A percentile compares a stretch with the other conserved stretches of the same genome.
These are phyloP conservation scores for Anolis sagrei DNA, from an alignment of 2,113 vertebrate species.

Conservation along the genomic window DNA sequence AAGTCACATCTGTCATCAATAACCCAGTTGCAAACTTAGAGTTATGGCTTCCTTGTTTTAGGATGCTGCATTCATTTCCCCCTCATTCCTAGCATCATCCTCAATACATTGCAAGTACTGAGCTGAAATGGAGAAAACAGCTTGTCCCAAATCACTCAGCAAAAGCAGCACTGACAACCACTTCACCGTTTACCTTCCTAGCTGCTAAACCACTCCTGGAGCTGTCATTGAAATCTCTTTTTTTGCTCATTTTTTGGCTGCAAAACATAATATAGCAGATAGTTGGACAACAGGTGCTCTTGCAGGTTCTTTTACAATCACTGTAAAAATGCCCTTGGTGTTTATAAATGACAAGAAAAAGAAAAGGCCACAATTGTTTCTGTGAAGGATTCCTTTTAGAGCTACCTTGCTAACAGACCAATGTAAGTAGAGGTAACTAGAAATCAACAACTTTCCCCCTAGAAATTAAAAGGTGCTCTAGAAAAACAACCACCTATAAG, in stretches of 20 bases:
- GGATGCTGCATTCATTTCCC: too few species aligned
- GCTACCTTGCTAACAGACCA: conserved; percentile 17
- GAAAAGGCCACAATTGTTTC: conserved; percentile 20
- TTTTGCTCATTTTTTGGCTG: background rate
- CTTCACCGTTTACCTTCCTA: background rate
- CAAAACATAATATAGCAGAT: conserved; percentile 27
- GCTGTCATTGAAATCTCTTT: background rate
- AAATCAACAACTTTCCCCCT: background rate
- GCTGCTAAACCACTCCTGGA: background rate
- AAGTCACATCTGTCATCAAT: too few species aligned
- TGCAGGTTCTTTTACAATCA: conserved; percentile 15
- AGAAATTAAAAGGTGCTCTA: background rate
- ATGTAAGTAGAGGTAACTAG: background rate
- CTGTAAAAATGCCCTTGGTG: conserved; percentile 5
- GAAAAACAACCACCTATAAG: background rate
- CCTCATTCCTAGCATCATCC: background rate
- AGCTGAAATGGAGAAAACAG: background rate
- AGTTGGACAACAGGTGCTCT: background rate
- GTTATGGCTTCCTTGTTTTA: too few species aligned
- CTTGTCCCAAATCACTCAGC: background rate
- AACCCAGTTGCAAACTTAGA: too few species aligned
- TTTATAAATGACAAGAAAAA: conserved; percentile 18
- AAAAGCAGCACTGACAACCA: background rate
- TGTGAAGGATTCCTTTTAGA: conserved; percentile 24
- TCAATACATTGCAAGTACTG: background rate